Conservation (phyloP, 2,797 vertebrate species). For the Helarctos malayanus region DNA sequence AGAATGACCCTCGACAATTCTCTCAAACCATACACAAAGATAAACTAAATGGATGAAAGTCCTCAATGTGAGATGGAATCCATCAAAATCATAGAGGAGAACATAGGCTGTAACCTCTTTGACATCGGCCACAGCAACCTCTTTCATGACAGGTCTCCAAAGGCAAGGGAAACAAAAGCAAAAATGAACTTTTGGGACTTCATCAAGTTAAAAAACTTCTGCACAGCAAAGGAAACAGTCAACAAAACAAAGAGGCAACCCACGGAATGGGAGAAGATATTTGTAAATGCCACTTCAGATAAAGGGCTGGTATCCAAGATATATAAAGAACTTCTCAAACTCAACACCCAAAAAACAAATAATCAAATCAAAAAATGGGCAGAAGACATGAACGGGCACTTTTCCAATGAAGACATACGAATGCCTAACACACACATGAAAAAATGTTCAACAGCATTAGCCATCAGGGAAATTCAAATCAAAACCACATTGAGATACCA, state of each 20-base stretch:
- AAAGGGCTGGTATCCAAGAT: background rate
- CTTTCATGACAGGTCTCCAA: background rate
- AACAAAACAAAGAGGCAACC: background rate
- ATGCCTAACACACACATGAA: too few relatives aligned
- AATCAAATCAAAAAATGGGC: too few relatives aligned
- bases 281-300: background rate
- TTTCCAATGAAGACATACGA: too few relatives aligned
- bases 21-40: background rate
- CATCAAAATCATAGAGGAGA: background rate
- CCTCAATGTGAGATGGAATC: background rate
- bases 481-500: too few relatives aligned
- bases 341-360: too few relatives aligned
- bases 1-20: background rate
- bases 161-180: background rate
- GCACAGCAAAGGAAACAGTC: background rate
- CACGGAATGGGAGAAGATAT: background rate
- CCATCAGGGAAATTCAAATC: too few relatives aligned
- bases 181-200: background rate
- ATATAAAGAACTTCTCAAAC: background rate
- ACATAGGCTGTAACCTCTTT: background rate
- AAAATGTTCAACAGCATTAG: fast-evolving
- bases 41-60: background rate
- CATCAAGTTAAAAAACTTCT: background rate
- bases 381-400: too few relatives aligned
- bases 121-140: background rate